phyloP scores from a whole-genome alignment of 2,797 vertebrate species.

The Discoglossus pictus region DNA sequence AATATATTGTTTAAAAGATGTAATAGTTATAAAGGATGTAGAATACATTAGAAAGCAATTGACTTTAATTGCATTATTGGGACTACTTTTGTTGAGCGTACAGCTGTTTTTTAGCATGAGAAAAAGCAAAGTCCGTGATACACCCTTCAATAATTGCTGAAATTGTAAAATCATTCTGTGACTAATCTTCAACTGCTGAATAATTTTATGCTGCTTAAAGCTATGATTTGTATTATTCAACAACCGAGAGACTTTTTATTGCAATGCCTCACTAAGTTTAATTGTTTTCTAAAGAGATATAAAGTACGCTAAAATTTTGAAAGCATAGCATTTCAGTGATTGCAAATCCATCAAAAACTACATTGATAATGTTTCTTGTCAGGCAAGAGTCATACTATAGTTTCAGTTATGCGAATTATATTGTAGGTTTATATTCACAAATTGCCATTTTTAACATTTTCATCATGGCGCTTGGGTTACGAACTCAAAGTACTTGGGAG shows the following conservation, averaged over 20 bases:
- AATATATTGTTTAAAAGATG: constrained; percentile 56
- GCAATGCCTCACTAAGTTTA: constrained; percentile 16
- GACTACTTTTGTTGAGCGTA: constrained; percentile 54
- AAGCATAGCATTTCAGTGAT: constrained; percentile 37
- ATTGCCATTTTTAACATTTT: too few relatives aligned
- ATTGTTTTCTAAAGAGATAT: constrained; percentile 34
- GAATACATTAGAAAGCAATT: constrained; percentile 59
- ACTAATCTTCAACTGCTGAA: constrained; percentile 44
- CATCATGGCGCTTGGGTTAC: too few relatives aligned
- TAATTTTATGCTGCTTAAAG: constrained; percentile 51
- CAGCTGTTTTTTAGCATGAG: constrained; percentile 51
- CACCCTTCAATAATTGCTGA: constrained; percentile 55
- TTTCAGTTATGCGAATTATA: not conserved
- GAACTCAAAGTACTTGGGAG: too few relatives aligned
- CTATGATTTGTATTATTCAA: constrained; percentile 48
- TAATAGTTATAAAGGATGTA: constrained; percentile 53
- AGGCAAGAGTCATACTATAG: constrained; percentile 1
- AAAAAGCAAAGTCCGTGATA: constrained; percentile 49
- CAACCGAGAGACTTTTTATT: constrained; percentile 37
- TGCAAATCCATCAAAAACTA: constrained; percentile 21
- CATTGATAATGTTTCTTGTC: not conserved
- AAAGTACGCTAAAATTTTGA: constrained; percentile 29
- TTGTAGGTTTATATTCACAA: too few relatives aligned
- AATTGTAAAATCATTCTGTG: constrained; percentile 39
- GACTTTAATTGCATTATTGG: constrained; percentile 60